Conservation (phyloP, 2,113 vertebrate genomes). For the Axis porcinus region DNA sequence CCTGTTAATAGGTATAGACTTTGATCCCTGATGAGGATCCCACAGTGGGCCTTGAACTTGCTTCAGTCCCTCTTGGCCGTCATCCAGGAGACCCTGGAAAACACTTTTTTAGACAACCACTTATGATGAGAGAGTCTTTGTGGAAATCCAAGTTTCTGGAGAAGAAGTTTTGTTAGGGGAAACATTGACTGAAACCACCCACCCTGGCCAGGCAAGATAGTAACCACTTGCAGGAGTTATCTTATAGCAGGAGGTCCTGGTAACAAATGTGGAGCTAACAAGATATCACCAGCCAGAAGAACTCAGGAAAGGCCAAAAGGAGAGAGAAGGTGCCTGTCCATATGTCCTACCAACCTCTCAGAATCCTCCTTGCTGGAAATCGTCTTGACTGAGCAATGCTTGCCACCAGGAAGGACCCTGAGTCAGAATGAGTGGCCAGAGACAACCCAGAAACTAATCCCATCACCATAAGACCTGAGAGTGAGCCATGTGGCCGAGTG, state of each 20-base stretch:
- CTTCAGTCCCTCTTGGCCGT: background rate
- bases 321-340: background rate
- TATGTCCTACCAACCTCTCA: background rate
- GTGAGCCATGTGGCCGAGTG: background rate
- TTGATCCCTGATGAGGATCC: background rate
- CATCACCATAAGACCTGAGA: background rate
- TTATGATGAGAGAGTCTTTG: background rate
- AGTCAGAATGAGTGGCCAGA: background rate
- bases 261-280: background rate
- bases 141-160: background rate
- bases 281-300: background rate
- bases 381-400: background rate
- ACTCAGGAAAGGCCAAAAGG: background rate
- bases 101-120: background rate
- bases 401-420: background rate
- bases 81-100: background rate
- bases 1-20: background rate
- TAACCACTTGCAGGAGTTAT: background rate
- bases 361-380: background rate
- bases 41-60: too few species aligned
- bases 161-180: background rate
- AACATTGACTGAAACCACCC: background rate
- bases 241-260: background rate
- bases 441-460: background rate
- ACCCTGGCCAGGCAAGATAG: background rate